Conservation (phyloP, 2,797 vertebrate species). For the Tangara arthus region DNA sequence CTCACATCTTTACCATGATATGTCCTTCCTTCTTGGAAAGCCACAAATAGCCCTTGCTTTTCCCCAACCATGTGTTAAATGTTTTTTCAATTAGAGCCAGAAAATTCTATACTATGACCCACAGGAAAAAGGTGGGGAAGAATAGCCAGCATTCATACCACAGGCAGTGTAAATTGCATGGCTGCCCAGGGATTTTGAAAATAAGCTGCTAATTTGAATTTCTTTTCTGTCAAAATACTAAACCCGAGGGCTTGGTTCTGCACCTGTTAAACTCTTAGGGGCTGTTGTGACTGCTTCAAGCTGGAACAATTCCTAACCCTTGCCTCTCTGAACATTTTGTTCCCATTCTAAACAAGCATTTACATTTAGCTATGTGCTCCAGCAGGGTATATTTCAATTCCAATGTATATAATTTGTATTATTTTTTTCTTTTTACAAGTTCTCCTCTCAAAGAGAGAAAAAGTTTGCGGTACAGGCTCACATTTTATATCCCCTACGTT, state of each 20-base stretch:
- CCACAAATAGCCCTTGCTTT: background rate
- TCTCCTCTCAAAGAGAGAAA: background rate
- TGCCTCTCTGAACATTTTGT: background rate
- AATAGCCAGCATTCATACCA: background rate
- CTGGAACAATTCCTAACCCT: background rate
- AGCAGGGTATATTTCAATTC: background rate
- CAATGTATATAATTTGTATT: background rate
- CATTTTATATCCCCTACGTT: background rate
- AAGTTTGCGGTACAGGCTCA: background rate
- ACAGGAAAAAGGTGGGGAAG: background rate
- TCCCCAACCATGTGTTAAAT: accelerated
- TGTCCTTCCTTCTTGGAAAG: background rate
- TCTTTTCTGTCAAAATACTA: constrained; percentile 1
- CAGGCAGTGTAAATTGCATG: background rate
- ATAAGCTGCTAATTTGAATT: background rate
- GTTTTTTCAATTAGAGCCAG: background rate
- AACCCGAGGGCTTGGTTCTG: background rate
- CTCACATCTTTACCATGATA: background rate
- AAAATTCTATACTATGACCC: background rate
- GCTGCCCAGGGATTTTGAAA: background rate
- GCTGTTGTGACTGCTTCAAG: background rate
- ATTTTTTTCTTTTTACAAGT: background rate
- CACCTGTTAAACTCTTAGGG: background rate
- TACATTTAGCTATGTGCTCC: background rate
- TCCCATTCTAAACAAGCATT: background rate